phyloP scores from a whole-genome alignment of 2,888 invertebrate genomes.

The Sphecodes monilicornis region DNA sequence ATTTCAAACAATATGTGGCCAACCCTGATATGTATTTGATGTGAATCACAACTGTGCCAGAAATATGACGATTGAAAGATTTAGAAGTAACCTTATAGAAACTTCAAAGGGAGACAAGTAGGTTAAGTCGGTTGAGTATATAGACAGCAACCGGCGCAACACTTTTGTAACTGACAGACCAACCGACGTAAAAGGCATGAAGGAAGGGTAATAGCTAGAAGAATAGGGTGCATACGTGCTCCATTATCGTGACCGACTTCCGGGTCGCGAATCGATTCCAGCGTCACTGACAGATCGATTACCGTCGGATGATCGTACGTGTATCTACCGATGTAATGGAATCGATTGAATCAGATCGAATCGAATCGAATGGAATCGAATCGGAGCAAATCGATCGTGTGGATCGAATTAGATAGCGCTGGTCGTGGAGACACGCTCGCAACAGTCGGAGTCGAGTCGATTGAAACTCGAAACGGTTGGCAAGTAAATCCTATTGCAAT shows the following conservation, averaged over 20 bases:
- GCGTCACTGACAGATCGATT: constrained; percentile 67
- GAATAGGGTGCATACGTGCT: constrained; percentile 39
- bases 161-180: constrained; percentile 24
- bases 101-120: background rate
- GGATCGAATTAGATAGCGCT: constrained; percentile 60
- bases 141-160: background rate
- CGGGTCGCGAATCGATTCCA: constrained; percentile 61
- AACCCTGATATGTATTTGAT: too few relatives aligned
- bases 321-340: constrained; percentile 47
- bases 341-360: constrained; percentile 59
- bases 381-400: constrained; percentile 59
- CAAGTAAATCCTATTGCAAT: constrained; percentile 19
- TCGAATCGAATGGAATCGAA: constrained; percentile 55
- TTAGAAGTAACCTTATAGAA: background rate
- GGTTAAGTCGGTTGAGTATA: background rate
- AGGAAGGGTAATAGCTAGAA: constrained; percentile 19
- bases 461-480: constrained; percentile 29
- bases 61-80: background rate
- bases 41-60: background rate
- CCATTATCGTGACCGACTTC: constrained; percentile 62
- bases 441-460: constrained; percentile 30
- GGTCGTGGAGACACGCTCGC: constrained; percentile 25
- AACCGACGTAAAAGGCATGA: constrained; percentile 25
- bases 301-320: constrained; percentile 50
- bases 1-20: too few relatives aligned